phyloP scores from a whole-genome alignment of 1,140 invertebrate species.

The Pygmarrhopalites habei region DNA sequence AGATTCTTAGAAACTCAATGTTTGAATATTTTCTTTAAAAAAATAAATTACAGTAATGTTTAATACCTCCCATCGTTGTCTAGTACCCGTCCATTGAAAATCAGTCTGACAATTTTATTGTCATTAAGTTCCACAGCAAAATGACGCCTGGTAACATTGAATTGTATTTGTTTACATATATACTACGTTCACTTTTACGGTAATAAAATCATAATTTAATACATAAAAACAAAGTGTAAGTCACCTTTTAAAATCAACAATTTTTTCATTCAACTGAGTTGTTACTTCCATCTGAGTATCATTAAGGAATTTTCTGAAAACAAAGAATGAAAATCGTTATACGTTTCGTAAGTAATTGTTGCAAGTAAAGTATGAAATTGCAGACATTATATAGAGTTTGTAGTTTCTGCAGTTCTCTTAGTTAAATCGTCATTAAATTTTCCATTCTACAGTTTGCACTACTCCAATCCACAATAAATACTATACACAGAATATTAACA shows the following conservation, averaged over 20 bases:
- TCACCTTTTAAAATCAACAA: conserved; percentile 83
- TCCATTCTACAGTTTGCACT: no score
- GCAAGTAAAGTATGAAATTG: not conserved
- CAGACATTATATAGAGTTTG: not conserved
- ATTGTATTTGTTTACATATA: conserved; percentile 10
- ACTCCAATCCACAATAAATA: no score
- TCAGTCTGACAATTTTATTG: conserved; percentile 69
- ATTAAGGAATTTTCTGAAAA: conserved; percentile 57
- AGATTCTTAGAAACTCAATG: no score
- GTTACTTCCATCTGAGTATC: conserved; percentile 74
- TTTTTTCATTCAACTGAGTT: conserved; percentile 61
- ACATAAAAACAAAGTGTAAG: not conserved
- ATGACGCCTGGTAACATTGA: conserved; percentile 55
- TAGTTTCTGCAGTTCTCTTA: not conserved
- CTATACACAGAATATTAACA: no score
- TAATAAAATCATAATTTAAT: not conserved
- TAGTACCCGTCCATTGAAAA: conserved; percentile 80
- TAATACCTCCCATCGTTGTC: conserved; percentile 63
- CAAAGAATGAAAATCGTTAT: not conserved
- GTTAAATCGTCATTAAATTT: no score
- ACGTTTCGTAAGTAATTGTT: not conserved
- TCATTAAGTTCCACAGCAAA: conserved; percentile 68
- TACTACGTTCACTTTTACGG: not conserved
- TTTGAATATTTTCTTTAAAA: no score
- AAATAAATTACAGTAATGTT: no score